phyloP scores from a whole-genome alignment of 2,113 vertebrate species.

The Campylomormyrus tamandua region DNA sequence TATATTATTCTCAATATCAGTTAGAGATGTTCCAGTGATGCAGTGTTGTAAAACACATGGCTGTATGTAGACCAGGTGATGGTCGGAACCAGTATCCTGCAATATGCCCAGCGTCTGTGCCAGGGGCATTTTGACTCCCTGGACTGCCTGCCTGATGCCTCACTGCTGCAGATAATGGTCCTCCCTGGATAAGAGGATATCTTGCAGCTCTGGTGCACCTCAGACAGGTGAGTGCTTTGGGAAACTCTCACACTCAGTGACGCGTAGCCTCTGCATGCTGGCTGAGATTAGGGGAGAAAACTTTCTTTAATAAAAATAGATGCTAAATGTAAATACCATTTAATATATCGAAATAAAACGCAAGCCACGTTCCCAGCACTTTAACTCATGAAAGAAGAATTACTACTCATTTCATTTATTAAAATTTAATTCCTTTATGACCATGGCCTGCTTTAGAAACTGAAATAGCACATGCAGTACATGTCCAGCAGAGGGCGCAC shows the following conservation, averaged over 20 bases:
- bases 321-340: background rate
- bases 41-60: background rate
- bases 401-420: background rate
- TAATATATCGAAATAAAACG: background rate
- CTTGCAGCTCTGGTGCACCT: constrained; percentile 57
- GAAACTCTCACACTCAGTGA: background rate
- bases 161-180: constrained; percentile 61
- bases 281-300: background rate
- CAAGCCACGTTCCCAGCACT: background rate
- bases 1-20: background rate
- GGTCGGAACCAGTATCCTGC: constrained; percentile 58
- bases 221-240: constrained; percentile 52
- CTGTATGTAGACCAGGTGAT: constrained; percentile 52
- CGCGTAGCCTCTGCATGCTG: background rate
- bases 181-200: constrained; percentile 63
- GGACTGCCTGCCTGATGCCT: constrained; percentile 57
- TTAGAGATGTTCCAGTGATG: background rate
- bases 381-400: background rate
- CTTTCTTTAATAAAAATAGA: background rate
- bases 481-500: background rate
- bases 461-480: background rate
- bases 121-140: constrained; percentile 64
- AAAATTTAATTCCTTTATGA: background rate
- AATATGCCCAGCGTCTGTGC: constrained; percentile 59
- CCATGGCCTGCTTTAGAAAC: background rate